A percentile compares a stretch with the other conserved stretches of the same genome.
Conservation (phyloP, 2,888 invertebrate species). For the Nematopogon swammerdamellus region DNA sequence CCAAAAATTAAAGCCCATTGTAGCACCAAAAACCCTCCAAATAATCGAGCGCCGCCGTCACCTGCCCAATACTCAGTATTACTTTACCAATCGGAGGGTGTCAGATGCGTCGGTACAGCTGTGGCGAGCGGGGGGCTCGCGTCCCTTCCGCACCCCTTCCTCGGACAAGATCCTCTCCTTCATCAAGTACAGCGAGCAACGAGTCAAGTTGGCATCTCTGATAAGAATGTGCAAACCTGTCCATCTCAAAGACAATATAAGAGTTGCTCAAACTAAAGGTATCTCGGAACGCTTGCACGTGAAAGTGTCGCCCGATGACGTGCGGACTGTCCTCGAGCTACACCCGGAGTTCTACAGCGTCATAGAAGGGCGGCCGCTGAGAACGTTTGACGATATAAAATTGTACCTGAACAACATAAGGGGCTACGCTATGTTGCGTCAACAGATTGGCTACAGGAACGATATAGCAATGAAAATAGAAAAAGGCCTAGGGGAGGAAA, state of each 20-base stretch:
- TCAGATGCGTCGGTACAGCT: conserved; percentile 3
- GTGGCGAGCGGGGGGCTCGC: conserved; percentile 13
- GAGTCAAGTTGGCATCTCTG: conserved; percentile 27
- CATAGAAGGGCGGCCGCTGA: conserved; percentile 58
- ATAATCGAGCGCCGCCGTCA: conserved; percentile 43
- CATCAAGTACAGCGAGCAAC: conserved; percentile 42
- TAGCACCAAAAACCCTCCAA: conserved; percentile 42
- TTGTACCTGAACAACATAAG: conserved; percentile 56
- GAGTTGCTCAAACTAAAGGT: conserved; percentile 43
- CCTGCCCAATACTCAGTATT: conserved; percentile 43
- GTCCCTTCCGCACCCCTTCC: conserved; percentile 34
- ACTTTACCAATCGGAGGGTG: conserved; percentile 33
- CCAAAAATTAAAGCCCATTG: conserved; percentile 36
- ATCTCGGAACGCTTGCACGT: conserved; percentile 56
- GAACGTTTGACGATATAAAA: conserved; percentile 54
- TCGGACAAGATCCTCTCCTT: conserved; percentile 43
- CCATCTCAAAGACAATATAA: conserved; percentile 37
- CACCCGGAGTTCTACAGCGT: conserved; percentile 64
- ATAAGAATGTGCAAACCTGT: conserved; percentile 29
- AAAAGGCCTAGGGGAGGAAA: conserved; percentile 29
- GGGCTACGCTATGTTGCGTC: conserved; percentile 43
- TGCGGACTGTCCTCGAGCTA: conserved; percentile 60
- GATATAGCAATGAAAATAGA: conserved; percentile 40
- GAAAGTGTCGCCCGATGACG: conserved; percentile 50
- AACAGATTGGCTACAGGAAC: conserved; percentile 44